Evolutionary conservation across 2,113 vertebrate genomes (phyloP).

Genomic region (Anarhynchus alexandrinus): DNA sequence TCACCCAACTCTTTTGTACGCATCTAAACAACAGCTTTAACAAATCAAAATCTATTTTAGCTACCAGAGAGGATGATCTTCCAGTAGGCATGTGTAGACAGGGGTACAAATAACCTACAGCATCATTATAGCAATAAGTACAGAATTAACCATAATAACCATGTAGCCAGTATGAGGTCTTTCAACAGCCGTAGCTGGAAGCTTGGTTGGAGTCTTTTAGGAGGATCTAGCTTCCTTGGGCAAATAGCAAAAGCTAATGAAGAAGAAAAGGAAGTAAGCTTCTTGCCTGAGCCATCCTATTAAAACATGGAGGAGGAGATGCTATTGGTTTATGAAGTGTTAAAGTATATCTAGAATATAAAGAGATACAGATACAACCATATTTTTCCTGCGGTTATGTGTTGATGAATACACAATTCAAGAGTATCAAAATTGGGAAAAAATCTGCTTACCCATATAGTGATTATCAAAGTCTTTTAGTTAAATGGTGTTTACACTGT

Average conservation of each 20-base stretch:
- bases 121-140: background rate
- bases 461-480: background rate
- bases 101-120: constrained; percentile 28
- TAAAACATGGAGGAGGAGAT: background rate
- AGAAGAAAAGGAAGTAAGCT: background rate
- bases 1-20: background rate
- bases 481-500: constrained; percentile 6
- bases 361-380: background rate
- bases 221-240: background rate
- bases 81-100: background rate
- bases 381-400: background rate
- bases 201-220: background rate
- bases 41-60: constrained; percentile 32
- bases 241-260: background rate
- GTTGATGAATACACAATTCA: background rate
- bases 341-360: background rate
- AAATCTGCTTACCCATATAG: background rate
- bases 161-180: background rate
- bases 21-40: constrained; percentile 25
- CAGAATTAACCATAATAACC: background rate
- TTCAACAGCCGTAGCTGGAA: background rate
- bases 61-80: constrained; percentile 24
- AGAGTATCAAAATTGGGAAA: background rate
- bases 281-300: background rate
- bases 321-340: background rate